A percentile compares a stretch with the other conserved stretches of the same genome.
These are phyloP conservation scores for Lepas anatifera DNA, from an alignment of 2,888 invertebrate genomes.

Conservation along the genomic window DNA sequence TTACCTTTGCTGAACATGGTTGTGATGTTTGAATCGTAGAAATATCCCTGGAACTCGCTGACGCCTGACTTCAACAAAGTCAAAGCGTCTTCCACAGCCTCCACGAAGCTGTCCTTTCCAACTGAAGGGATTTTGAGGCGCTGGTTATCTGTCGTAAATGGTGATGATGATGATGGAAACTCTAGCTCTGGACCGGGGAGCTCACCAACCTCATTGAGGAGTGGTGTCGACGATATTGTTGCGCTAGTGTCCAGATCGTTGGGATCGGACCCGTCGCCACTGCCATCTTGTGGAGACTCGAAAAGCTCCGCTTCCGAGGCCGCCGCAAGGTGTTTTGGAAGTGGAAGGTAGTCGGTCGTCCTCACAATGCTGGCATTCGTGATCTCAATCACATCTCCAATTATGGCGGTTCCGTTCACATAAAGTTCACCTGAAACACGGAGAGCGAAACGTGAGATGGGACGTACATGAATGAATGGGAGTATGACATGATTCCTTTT, in stretches of 20 bases:
- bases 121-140: not conserved
- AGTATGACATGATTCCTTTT: no score
- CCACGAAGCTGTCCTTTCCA: not conserved
- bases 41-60: not conserved
- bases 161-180: not conserved
- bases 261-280: not conserved
- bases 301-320: not conserved
- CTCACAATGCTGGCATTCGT: slow-evolving; percentile 3
- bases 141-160: not conserved
- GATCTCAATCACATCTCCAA: not conserved
- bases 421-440: not conserved
- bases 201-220: not conserved
- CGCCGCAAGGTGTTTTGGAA: not conserved
- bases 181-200: not conserved
- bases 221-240: not conserved
- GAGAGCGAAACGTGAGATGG: no score
- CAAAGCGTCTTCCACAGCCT: not conserved
- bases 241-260: not conserved
- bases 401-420: not conserved
- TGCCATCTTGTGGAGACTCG: not conserved
- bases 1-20: not conserved
- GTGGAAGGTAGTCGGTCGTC: not conserved
- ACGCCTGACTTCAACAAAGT: not conserved
- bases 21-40: slow-evolving; percentile 3
- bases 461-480: no score